Percentiles rank a stretch among this genome's conserved stretches.
These are phyloP conservation scores for Chrysoperla carnea DNA, from an alignment of 1,140 invertebrate species.

Conservation along the genomic window DNA sequence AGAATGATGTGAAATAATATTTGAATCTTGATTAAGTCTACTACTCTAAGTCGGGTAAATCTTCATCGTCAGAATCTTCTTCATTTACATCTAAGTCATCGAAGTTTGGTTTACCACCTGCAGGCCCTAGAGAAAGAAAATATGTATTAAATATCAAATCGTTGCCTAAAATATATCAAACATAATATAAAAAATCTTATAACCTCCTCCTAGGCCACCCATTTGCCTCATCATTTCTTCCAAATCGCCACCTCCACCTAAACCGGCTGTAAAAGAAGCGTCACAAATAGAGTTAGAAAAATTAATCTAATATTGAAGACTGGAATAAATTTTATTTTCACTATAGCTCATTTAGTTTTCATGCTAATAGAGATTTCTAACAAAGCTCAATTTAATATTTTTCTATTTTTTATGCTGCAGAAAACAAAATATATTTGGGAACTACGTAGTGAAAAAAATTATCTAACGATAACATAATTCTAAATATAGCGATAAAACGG, in stretches of 20 bases:
- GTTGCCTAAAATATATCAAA: background rate
- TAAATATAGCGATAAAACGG: no score
- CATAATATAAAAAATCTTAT: background rate
- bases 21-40: background rate
- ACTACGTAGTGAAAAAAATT: no score
- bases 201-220: conserved; percentile 18
- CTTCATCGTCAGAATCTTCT: conserved; percentile 22
- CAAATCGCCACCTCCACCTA: conserved; percentile 19
- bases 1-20: no score
- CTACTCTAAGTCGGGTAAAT: conserved; percentile 20
- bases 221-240: conserved; percentile 24
- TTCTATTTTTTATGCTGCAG: no score
- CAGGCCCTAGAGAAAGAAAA: conserved; percentile 1
- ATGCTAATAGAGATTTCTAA: no score
- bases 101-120: conserved; percentile 17
- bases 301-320: no score
- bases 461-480: no score
- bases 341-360: no score
- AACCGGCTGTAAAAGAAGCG: conserved; percentile 6
- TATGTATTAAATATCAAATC: background rate
- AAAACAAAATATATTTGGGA: no score
- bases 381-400: no score
- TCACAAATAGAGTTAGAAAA: no score
- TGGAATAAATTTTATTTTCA: no score
- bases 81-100: conserved; percentile 19